Conservation (phyloP, 2,888 invertebrate species). For the Tromatobia lineatoria region DNA sequence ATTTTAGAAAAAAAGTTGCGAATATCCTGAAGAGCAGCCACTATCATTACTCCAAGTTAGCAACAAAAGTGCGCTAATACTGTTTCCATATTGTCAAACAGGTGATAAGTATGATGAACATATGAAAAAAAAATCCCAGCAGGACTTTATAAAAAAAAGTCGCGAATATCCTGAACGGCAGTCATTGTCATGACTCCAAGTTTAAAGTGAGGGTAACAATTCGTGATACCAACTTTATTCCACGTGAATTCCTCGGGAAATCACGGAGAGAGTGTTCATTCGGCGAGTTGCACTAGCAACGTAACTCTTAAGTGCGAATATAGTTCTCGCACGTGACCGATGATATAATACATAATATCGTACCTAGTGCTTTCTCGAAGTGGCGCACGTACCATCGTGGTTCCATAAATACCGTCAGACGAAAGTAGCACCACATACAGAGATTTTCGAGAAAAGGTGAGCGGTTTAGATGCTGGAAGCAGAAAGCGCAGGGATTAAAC, state of each 20-base stretch:
- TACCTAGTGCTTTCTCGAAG: conserved; percentile 53
- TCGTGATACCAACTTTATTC: background rate
- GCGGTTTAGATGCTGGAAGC: background rate
- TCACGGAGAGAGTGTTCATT: conserved; percentile 49
- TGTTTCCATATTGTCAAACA: too few species aligned
- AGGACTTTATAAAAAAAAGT: background rate
- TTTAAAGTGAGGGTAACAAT: conserved; percentile 23
- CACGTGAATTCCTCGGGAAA: conserved; percentile 34
- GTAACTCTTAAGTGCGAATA: conserved; percentile 51
- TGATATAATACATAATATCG: conserved; percentile 62
- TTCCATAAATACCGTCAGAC: conserved; percentile 52
- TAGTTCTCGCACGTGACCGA: conserved; percentile 58
- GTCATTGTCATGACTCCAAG: background rate
- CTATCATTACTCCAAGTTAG: too few species aligned
- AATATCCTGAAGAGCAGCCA: background rate
- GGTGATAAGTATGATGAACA: too few species aligned
- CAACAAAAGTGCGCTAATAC: too few species aligned
- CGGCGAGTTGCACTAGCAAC: conserved; percentile 24
- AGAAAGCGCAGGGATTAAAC: conserved; percentile 29
- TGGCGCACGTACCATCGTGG: conserved; percentile 59
- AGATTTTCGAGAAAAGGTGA: conserved; percentile 38
- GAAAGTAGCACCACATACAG: conserved; percentile 9
- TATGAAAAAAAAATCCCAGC: background rate
- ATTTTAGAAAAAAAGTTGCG: background rate
- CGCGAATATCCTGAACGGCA: background rate